Evolutionary conservation across 1,140 invertebrate genomes (phyloP), one percentile per base, ranked within the genome.

Genomic region (Agrilus planipennis): DNA sequence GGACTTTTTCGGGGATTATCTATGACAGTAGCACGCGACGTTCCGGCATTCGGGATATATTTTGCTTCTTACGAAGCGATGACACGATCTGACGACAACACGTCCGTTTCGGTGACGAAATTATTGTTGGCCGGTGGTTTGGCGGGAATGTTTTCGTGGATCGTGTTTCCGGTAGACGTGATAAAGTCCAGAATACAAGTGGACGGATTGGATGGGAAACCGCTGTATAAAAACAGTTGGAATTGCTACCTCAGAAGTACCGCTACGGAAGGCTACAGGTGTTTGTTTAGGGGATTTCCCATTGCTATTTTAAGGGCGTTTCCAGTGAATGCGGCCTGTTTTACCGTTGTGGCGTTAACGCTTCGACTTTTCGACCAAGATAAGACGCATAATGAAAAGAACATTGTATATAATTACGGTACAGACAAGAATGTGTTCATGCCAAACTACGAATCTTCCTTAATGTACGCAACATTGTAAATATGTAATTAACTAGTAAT

Each of bases 261-360:
- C 18, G 60, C 59, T 17, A 53, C 60, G 0, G 86, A 90, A 53
- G 87, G 88, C 0, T 67, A 72, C 40, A 44, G 50, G 0, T 81
- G 77, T 42, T 67, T 91, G 41, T 69, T 72, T 15, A 64, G 79
- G 9, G 88, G 88, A 0, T 53, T 91, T 0, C 73, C 69, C 9
- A 83, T 87, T 1, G 84, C 87, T 0, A 58, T 87, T 11, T 58
- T 91, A 21, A 70, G 90, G 28, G 87, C 90, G 1, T 93, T 94
- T 63, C 87, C 90, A 0, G 83, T 82, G n/a, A 95, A 94, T 54
- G 90, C 88, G 0, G 84, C 83, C 2, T 90, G 85, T 21, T 93
- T 94, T 57, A 72, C 81, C 2, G 84, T 86, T 3, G 86, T 93
- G 11, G 79, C 79, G 3, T 88, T 83, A 79, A 75, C 73, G 0